Base-by-base conservation (phyloP, 2,797 vertebrate species). In the Percopsis omiscomaycus region DNA sequence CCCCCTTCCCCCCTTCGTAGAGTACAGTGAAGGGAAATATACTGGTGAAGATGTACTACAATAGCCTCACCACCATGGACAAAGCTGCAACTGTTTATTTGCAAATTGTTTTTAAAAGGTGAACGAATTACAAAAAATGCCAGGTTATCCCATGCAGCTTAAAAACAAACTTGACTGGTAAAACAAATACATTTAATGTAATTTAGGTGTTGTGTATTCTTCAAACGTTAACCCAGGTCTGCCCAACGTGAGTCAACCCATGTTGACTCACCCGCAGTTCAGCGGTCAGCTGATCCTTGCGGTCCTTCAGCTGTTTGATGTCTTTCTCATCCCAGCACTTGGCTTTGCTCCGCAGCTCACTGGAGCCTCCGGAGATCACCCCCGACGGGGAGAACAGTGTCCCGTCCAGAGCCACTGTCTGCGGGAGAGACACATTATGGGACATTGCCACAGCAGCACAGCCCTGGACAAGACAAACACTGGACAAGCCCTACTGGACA, bases 311-410 rank as follows among this genome's bases (percentile, higher is more conserved):
- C 53, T 69, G 81, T 52, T 48, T 90, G 0, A 98, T 68, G n/a
- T 94, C 94, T 75, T 96, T 96, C 29, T 97, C 95, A 30, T 98
- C 94, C 98, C 98, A 99, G 81, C 79, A 86, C 51, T 84, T 93
- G 67, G 97, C 96, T 89, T 95, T 99, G 75, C 69, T 84, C 71
- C 89, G 92, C 81, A 99, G 90, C 76, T 96, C 87, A 75, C 89
- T 92, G 64, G 95, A 94, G 15, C 98, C 98, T 81, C 98, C 97
- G 47, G 97, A 98, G 71, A 99, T 97, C 61, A 95, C 92, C 10
- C 98, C 98, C 9, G 96, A 98, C 80, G 95, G 97, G 55, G 93
- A 81, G 88, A 99, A 99, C 62, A 98, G 82, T 42, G 96, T 98
- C 75, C 98, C 98, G 61, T 98, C 97, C 79, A 97, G 90, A 68